Evolutionary conservation across 2,888 invertebrate genomes (phyloP).

Genomic region (Harpalus rubripes): DNA sequence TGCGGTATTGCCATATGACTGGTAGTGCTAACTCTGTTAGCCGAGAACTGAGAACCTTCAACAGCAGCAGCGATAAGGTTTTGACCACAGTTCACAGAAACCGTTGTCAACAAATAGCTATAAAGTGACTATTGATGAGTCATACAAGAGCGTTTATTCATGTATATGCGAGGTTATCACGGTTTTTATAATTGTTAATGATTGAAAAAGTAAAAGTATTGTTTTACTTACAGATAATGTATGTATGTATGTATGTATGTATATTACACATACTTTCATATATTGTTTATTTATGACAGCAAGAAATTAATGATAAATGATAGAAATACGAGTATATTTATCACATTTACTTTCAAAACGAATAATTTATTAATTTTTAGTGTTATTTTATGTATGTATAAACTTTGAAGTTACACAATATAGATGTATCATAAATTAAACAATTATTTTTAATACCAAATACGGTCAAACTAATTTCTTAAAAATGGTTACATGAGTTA

Average conservation of each 20-base stretch:
- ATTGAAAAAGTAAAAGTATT: not conserved
- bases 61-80: slow-evolving; percentile 29
- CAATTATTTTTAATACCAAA: no score
- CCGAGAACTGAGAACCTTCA: slow-evolving; percentile 24
- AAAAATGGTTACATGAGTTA: no score
- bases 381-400: no score
- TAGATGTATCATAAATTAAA: no score
- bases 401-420: no score
- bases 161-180: slow-evolving; percentile 12
- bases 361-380: no score
- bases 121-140: slow-evolving; percentile 45
- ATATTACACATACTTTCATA: not conserved
- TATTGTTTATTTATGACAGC: no score
- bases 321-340: no score
- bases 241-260: no score
- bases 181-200: slow-evolving; percentile 4
- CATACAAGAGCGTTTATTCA: slow-evolving; percentile 14
- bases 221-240: not conserved
- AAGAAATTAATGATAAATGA: no score
- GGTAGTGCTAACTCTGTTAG: slow-evolving; percentile 33
- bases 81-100: slow-evolving; percentile 51
- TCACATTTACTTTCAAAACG: no score
- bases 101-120: slow-evolving; percentile 41
- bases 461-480: no score
- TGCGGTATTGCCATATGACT: slow-evolving; percentile 40